These are phyloP conservation scores for Pocota personata DNA, from an alignment of 2,888 invertebrate genomes.

Conservation along the genomic window DNA sequence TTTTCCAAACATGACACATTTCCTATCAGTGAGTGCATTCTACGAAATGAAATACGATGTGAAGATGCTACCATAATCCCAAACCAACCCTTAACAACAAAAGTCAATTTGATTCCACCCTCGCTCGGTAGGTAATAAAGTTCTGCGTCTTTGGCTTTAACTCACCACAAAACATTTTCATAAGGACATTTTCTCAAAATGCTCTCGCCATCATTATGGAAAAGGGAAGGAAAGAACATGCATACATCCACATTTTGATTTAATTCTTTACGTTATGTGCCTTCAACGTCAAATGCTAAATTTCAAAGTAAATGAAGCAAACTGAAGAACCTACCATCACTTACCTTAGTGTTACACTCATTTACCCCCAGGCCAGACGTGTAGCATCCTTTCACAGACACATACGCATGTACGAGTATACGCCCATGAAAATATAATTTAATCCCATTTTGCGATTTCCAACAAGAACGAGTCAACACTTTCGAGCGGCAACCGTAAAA, in stretches of 20 bases:
- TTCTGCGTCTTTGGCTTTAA: conserved; percentile 5
- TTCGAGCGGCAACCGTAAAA: conserved; percentile 31
- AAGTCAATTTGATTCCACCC: conserved; percentile 41
- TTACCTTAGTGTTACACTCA: conserved; percentile 12
- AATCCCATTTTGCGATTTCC: conserved; percentile 38
- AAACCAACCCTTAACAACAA: conserved; percentile 25
- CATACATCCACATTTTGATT: conserved; percentile 33
- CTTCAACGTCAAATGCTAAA: conserved; percentile 40
- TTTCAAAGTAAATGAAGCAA: conserved; percentile 44
- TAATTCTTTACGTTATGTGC: conserved; percentile 40
- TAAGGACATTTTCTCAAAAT: conserved; percentile 18
- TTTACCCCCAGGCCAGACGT: not conserved
- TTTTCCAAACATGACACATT: conserved; percentile 16
- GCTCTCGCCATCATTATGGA: not conserved
- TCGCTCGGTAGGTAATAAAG: not conserved
- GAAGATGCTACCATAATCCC: conserved; percentile 5
- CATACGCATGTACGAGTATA: not conserved
- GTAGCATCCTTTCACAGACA: not conserved
- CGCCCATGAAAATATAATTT: conserved; percentile 29
- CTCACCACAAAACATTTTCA: conserved; percentile 26
- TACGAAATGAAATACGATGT: not conserved
- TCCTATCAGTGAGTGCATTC: not conserved
- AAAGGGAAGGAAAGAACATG: conserved; percentile 4
- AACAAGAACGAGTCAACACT: conserved; percentile 46
- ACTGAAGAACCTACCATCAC: conserved; percentile 7